Base-by-base conservation (phyloP, 2,797 vertebrate genomes). In the Poeciliopsis presidionis region DNA sequence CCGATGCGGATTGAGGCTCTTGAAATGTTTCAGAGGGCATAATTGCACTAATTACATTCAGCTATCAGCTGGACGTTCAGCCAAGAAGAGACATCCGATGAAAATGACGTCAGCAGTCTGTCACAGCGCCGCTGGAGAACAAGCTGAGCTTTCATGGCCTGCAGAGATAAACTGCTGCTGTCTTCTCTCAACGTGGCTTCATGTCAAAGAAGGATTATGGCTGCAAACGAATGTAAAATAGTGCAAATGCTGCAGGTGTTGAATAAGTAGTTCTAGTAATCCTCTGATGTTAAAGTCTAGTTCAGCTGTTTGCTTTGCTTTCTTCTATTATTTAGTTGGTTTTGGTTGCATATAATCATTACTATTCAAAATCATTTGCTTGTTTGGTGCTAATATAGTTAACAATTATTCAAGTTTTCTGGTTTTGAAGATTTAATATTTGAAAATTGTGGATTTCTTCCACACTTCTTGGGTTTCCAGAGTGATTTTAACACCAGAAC, bases 1-100 rank as follows among this genome's bases (percentile, higher is more conserved):
- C n/a, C 45, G 55, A 77, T 43, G 45, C 12, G 16, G 30, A 5
- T 7, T 2, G 36, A 79, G 30, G 20, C 57, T 83, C 53, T 78
- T 4, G 51, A n/a, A 18, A 46, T 25, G 39, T 77, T 74, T 80
- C 73, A 33, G 69, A 81, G 39, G 65, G 43, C 22, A 78, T 28
- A 75, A 77, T 67, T 72, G 33, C 73, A 47, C 33, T 70, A 28
- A 75, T 78, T 86, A 46, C 47, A 47, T 77, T 45, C 16, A 33
- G 16, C 65, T 70, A 65, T 76, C 73, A 76, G 33, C 65, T 4
- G 45, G n/a, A 61, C 47, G 6, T 30, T 14, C 45, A 46, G 59
- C 30, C 20, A 16, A 80, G 49, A 76, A 18, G 51, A 49, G 55
- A n/a, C 39, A 61, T n/a, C 39, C 12, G 28, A 61, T 61, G 65